Percentiles rank a stretch among this genome's conserved stretches.
These are phyloP conservation scores for Lycophotia porphyrea DNA, from an alignment of 2,888 invertebrate genomes.

Conservation along the genomic window DNA sequence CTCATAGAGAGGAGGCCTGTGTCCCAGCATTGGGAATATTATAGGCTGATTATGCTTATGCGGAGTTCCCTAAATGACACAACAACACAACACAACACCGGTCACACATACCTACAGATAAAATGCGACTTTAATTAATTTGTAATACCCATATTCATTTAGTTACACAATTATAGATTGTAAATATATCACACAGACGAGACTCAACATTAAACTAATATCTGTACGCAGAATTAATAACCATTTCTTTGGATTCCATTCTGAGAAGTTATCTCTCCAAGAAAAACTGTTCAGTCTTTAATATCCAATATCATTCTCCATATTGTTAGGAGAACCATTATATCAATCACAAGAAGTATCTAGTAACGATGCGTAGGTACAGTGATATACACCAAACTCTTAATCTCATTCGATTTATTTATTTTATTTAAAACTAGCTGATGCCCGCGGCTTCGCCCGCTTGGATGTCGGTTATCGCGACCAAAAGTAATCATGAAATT, in stretches of 20 bases:
- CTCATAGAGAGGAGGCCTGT: no score
- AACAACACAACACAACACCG: background rate
- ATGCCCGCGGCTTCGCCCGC: no score
- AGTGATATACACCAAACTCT: no score
- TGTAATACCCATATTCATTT: background rate
- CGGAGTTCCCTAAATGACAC: background rate
- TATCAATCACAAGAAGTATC: background rate
- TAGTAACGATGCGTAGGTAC: no score
- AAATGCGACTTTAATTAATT: background rate
- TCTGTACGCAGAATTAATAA: background rate
- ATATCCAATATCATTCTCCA: constrained; percentile 10
- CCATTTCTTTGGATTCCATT: constrained; percentile 7
- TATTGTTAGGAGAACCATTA: background rate
- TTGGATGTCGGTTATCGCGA: no score
- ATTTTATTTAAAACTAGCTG: no score
- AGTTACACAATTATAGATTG: background rate
- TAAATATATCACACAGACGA: background rate
- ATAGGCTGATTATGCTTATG: no score
- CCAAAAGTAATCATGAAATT: no score
- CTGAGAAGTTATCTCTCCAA: background rate
- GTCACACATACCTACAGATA: background rate
- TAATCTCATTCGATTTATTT: no score
- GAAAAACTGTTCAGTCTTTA: constrained; percentile 8
- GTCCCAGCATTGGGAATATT: no score
- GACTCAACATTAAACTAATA: background rate